Evolutionary conservation across 1,140 invertebrate genomes (phyloP).

Genomic region (Drosophila willistoni): DNA sequence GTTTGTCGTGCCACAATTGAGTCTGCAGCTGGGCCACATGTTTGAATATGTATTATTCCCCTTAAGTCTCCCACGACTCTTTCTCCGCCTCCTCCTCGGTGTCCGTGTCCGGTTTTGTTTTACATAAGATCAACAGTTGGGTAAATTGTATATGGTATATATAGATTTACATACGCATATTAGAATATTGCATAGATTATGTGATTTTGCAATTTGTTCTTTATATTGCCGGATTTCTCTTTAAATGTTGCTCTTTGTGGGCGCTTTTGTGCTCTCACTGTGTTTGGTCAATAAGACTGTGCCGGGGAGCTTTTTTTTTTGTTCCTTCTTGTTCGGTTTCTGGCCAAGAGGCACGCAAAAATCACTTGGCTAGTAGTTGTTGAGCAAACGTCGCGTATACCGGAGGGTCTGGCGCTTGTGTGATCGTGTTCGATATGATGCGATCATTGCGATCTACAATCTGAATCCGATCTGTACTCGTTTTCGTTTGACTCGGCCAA

Average conservation of each 20-base stretch:
- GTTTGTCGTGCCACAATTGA: slow-evolving; percentile 61
- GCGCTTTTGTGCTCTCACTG: no score
- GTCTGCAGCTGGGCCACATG: slow-evolving; percentile 49
- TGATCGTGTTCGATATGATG: slow-evolving; percentile 42
- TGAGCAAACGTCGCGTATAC: slow-evolving; percentile 67
- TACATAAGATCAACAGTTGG: slow-evolving; percentile 69
- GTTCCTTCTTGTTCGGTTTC: slow-evolving; percentile 37
- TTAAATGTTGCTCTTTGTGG: slow-evolving; percentile 1
- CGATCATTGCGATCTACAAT: slow-evolving; percentile 57
- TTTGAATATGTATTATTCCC: neutral
- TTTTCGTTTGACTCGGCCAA: slow-evolving; percentile 25
- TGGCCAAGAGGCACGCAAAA: slow-evolving; percentile 44
- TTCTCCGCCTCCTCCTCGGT: neutral
- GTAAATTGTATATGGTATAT: slow-evolving; percentile 14
- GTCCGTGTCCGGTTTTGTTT: slow-evolving; percentile 22
- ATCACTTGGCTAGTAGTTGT: slow-evolving; percentile 53
- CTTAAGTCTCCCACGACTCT: slow-evolving; percentile 4
- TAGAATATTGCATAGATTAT: slow-evolving; percentile 39
- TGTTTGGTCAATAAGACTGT: slow-evolving; percentile 36
- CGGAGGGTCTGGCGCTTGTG: slow-evolving; percentile 53
- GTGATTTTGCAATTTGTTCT: slow-evolving; percentile 48
- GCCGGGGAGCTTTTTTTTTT: slow-evolving; percentile 58
- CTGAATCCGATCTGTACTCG: slow-evolving; percentile 34
- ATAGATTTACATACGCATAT: neutral
- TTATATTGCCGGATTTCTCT: slow-evolving; percentile 41